A percentile compares a stretch with the other conserved stretches of the same genome.
Evolutionary conservation across 2,888 invertebrate species (phyloP).

Genomic region (Antheraea yamamai): DNA sequence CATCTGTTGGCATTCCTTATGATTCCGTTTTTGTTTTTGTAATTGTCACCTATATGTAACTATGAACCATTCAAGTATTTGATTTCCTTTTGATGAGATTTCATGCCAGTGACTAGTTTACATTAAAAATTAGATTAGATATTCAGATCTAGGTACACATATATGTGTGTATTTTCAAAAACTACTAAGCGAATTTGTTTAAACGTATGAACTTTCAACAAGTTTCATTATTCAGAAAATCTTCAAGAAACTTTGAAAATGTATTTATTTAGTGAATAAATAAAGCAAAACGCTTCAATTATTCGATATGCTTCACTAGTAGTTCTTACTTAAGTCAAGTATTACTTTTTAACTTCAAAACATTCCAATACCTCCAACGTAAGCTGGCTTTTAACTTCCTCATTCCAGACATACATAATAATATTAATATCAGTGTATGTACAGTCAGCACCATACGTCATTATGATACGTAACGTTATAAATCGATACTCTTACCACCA

Average conservation of each 20-base stretch:
- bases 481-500: conserved; percentile 2
- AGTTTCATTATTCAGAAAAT: not conserved
- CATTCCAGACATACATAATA: conserved; percentile 31
- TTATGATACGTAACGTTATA: conserved; percentile 19
- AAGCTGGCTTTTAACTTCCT: conserved; percentile 34
- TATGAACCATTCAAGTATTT: too few relatives aligned
- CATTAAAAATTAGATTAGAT: too few relatives aligned
- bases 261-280: not conserved
- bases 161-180: too few relatives aligned
- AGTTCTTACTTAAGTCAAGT: not conserved
- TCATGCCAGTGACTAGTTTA: too few relatives aligned
- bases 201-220: not conserved
- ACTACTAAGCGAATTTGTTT: not conserved
- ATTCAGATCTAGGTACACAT: too few relatives aligned
- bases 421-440: conserved; percentile 25
- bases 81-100: too few relatives aligned
- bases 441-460: not conserved
- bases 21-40: too few relatives aligned
- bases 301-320: not conserved
- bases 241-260: not conserved
- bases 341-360: not conserved
- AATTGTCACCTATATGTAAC: too few relatives aligned
- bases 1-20: too few relatives aligned
- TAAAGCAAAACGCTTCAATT: not conserved
- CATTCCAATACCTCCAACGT: not conserved